phyloP scores from a whole-genome alignment of 2,888 invertebrate species.

The Eupithecia inturbata region DNA sequence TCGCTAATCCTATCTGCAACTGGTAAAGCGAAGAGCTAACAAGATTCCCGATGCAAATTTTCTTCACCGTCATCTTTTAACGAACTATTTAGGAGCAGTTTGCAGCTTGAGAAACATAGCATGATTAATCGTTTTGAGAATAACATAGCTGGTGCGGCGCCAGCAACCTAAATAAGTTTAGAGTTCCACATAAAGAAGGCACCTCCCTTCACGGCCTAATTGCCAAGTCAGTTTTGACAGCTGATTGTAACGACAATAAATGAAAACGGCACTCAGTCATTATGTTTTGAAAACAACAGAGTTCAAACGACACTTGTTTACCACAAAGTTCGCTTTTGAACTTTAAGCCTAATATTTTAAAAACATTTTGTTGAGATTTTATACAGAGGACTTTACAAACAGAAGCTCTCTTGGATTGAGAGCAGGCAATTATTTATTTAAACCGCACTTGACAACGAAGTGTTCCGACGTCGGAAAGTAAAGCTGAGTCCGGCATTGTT shows the following conservation, averaged over 20 bases:
- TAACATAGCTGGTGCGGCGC: constrained; percentile 56
- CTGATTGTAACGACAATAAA: constrained; percentile 62
- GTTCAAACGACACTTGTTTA: constrained; percentile 18
- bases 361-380: constrained; percentile 7
- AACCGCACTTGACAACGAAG: constrained; percentile 25
- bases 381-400: constrained; percentile 13
- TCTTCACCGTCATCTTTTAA: constrained; percentile 48
- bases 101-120: constrained; percentile 62
- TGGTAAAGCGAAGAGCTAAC: constrained; percentile 36
- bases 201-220: constrained; percentile 44
- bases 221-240: constrained; percentile 69
- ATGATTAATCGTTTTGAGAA: constrained; percentile 67
- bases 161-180: constrained; percentile 18
- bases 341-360: constrained; percentile 2
- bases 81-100: constrained; percentile 63
- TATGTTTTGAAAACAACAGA: constrained; percentile 23
- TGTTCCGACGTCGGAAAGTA: constrained; percentile 22
- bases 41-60: constrained; percentile 38
- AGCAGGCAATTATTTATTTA: constrained; percentile 22
- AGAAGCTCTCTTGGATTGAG: constrained; percentile 26
- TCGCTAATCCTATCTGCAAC: constrained; percentile 26
- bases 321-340: constrained; percentile 16
- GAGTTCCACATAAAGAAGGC: not conserved
- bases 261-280: constrained; percentile 45
- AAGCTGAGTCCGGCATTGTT: constrained; percentile 35